Percentiles rank a stretch among this genome's conserved stretches.
Evolutionary conservation across 2,113 vertebrate species (phyloP).

Genomic region (Chrysemys picta): DNA sequence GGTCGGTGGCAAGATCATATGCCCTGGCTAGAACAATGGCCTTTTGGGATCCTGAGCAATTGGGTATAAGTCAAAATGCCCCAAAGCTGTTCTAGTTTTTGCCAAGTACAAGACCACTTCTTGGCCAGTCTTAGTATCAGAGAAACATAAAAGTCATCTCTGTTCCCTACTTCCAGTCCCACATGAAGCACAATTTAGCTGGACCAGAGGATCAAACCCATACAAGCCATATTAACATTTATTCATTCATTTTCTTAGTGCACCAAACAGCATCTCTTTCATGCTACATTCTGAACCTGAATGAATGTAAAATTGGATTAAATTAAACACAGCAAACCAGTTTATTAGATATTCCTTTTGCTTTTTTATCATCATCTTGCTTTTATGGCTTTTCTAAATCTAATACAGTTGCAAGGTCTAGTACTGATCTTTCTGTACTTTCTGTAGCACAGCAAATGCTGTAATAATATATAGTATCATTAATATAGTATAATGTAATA

Average conservation of each 20-base stretch:
- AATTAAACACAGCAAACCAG: constrained; percentile 27
- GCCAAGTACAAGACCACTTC: neutral
- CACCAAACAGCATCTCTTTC: neutral
- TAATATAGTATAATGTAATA: constrained; percentile 71
- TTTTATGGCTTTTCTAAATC: neutral
- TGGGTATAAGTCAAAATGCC: neutral
- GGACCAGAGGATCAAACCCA: neutral
- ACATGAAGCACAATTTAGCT: neutral
- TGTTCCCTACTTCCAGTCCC: neutral
- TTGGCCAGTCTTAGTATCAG: neutral
- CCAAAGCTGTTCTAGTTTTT: neutral
- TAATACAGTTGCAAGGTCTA: neutral
- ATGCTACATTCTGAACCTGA: neutral
- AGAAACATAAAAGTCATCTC: neutral
- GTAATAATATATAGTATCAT: constrained; percentile 64
- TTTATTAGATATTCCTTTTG: neutral
- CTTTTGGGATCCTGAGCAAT: neutral
- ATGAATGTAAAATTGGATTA: neutral
- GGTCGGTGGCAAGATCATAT: neutral
- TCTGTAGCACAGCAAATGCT: constrained; percentile 50
- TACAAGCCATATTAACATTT: neutral
- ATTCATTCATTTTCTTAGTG: neutral
- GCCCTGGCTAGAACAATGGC: neutral
- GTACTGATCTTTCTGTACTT: constrained; percentile 23
- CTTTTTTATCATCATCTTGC: neutral